Percentiles rank a stretch among this genome's conserved stretches.
Evolutionary conservation across 2,797 vertebrate genomes (phyloP).

Genomic region (Takifugu rubripes): DNA sequence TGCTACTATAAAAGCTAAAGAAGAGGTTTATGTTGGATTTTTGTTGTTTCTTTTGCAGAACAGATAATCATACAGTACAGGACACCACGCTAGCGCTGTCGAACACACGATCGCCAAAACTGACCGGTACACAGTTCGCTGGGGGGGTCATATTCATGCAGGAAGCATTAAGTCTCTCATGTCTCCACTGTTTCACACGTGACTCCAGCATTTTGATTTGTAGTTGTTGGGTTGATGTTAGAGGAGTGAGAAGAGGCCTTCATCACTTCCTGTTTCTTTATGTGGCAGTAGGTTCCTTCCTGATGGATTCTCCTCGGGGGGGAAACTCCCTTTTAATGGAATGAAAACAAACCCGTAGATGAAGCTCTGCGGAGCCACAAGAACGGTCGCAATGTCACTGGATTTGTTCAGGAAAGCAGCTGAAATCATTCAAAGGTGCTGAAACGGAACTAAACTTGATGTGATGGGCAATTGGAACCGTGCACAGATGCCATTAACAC

Average conservation of each 20-base stretch:
- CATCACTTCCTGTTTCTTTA: no score
- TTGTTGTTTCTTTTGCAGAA: slow-evolving; percentile 79
- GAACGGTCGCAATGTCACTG: slow-evolving; percentile 19
- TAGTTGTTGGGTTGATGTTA: slow-evolving; percentile 34
- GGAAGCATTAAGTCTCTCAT: slow-evolving; percentile 53
- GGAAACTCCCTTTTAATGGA: no score
- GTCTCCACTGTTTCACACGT: slow-evolving; percentile 44
- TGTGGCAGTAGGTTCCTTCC: slow-evolving; percentile 71
- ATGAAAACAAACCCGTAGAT: slow-evolving; percentile 44
- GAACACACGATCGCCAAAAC: slow-evolving; percentile 69
- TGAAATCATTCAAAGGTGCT: slow-evolving; percentile 57
- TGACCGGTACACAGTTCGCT: slow-evolving; percentile 60
- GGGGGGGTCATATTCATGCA: slow-evolving; percentile 48
- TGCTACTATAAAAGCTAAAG: slow-evolving; percentile 93
- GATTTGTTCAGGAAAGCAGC: slow-evolving; percentile 44
- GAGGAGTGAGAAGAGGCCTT: no score
- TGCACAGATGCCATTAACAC: no score
- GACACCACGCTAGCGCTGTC: slow-evolving; percentile 84
- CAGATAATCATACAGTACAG: slow-evolving; percentile 90
- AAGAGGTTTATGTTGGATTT: slow-evolving; percentile 85
- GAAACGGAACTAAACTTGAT: slow-evolving; percentile 11
- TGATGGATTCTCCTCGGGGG: slow-evolving; percentile 16
- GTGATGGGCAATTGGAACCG: no score
- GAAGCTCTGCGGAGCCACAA: no score
- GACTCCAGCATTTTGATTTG: slow-evolving; percentile 37